Conservation (phyloP, 2,888 invertebrate genomes). For the Leucania comma region DNA sequence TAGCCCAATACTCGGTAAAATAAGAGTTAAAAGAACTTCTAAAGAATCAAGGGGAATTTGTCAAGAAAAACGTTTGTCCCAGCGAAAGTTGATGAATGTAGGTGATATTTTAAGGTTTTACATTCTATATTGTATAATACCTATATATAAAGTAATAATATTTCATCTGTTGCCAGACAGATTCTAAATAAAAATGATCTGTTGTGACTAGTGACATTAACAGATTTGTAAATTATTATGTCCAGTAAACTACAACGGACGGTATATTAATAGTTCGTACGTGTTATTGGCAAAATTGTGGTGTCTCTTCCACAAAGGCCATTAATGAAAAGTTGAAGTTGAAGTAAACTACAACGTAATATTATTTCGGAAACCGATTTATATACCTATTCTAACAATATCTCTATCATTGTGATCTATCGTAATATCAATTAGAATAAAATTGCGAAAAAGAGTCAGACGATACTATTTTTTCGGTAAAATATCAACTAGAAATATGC, state of each 20-base stretch:
- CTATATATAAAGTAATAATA: no score
- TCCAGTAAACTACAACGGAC: not conserved
- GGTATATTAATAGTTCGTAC: no score
- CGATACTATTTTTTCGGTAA: not conserved
- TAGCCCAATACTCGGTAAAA: not conserved
- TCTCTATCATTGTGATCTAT: conserved; percentile 34
- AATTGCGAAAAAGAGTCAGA: conserved; percentile 9
- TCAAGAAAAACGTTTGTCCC: not conserved
- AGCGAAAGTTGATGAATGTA: not conserved
- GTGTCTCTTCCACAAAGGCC: no score
- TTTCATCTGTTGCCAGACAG: not conserved
- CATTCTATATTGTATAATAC: not conserved
- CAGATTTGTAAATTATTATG: not conserved
- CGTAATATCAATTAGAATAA: conserved; percentile 13
- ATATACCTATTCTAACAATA: conserved; percentile 30
- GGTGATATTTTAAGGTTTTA: conserved; percentile 11
- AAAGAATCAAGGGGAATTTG: not conserved
- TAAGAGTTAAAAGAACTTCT: no score
- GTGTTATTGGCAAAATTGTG: no score
- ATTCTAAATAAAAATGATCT: conserved; percentile 6
- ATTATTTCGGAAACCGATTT: conserved; percentile 31
- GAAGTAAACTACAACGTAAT: no score
- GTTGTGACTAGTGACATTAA: not conserved
- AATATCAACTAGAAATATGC: not conserved
- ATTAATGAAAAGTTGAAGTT: no score